phyloP scores from a whole-genome alignment of 2,888 invertebrate species.

The Drosophila quinaria region DNA sequence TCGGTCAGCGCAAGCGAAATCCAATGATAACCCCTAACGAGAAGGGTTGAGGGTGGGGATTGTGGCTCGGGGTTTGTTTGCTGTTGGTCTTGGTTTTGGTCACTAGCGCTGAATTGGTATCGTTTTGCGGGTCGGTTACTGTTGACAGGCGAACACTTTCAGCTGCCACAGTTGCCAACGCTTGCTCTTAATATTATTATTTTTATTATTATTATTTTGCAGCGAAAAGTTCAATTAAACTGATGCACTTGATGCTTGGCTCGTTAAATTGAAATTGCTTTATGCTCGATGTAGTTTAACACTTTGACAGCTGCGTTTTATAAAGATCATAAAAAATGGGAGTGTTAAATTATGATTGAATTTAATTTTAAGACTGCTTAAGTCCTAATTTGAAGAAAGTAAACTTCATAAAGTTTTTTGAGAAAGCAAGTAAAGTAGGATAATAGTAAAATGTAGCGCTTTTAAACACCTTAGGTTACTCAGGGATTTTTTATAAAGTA shows the following conservation, averaged over 20 bases:
- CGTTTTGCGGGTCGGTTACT: slow-evolving; percentile 9
- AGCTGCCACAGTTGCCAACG: neutral
- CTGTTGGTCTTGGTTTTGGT: slow-evolving; percentile 25
- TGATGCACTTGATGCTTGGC: slow-evolving; percentile 56
- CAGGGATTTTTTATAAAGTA: no score
- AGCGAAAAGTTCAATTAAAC: slow-evolving; percentile 62
- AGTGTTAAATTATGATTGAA: neutral
- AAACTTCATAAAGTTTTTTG: neutral
- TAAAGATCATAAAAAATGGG: neutral
- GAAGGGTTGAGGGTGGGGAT: neutral
- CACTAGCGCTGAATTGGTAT: slow-evolving; percentile 32
- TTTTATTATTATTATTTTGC: slow-evolving; percentile 45
- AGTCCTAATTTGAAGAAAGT: neutral
- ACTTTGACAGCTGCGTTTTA: slow-evolving; percentile 23
- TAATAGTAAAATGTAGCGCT: neutral
- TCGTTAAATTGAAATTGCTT: slow-evolving; percentile 38
- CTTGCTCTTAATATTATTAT: slow-evolving; percentile 18
- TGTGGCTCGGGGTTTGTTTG: neutral
- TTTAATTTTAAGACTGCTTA: neutral
- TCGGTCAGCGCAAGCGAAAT: slow-evolving; percentile 47
- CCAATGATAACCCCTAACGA: slow-evolving; percentile 25
- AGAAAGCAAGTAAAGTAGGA: no score
- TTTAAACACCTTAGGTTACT: neutral
- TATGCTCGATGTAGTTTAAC: slow-evolving; percentile 28
- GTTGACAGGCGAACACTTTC: neutral